Conservation (phyloP, 1,140 invertebrate species). For the Mercenaria mercenaria region DNA sequence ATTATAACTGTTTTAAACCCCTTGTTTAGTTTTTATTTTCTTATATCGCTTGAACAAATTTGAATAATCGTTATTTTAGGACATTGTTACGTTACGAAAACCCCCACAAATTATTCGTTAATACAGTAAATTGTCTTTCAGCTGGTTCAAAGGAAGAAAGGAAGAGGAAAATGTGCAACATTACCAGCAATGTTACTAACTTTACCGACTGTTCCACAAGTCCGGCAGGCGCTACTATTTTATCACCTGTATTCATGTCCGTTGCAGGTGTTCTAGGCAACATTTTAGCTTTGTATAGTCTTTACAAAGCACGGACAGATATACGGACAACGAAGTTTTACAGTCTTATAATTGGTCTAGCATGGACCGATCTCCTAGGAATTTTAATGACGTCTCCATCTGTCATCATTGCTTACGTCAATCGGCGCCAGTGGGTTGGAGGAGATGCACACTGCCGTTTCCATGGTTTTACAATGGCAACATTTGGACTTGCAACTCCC, state of each 20-base stretch:
- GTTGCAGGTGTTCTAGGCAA: constrained; percentile 81
- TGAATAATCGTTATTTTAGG: too few species aligned
- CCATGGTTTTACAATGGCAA: constrained; percentile 85
- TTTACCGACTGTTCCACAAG: not conserved
- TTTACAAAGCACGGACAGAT: constrained; percentile 76
- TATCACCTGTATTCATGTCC: constrained; percentile 77
- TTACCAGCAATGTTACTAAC: not conserved
- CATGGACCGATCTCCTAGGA: constrained; percentile 85
- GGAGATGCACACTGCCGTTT: constrained; percentile 82
- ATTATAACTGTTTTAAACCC: too few species aligned
- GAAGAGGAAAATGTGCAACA: not conserved
- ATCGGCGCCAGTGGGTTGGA: constrained; percentile 82
- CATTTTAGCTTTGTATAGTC: constrained; percentile 82
- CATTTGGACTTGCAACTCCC: constrained; percentile 84
- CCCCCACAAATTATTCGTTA: too few species aligned
- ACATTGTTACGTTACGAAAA: too few species aligned
- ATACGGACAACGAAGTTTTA: constrained; percentile 83
- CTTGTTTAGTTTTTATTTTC: too few species aligned
- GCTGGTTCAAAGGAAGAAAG: too few species aligned
- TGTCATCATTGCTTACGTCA: constrained; percentile 82
- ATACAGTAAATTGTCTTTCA: too few species aligned
- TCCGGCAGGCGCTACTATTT: constrained; percentile 73
- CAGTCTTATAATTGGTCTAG: constrained; percentile 84
- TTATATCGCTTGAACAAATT: too few species aligned
- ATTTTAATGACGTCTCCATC: constrained; percentile 85